Conservation (phyloP, 1,140 invertebrate species). For the Pseudomyrmex dendroicus region DNA sequence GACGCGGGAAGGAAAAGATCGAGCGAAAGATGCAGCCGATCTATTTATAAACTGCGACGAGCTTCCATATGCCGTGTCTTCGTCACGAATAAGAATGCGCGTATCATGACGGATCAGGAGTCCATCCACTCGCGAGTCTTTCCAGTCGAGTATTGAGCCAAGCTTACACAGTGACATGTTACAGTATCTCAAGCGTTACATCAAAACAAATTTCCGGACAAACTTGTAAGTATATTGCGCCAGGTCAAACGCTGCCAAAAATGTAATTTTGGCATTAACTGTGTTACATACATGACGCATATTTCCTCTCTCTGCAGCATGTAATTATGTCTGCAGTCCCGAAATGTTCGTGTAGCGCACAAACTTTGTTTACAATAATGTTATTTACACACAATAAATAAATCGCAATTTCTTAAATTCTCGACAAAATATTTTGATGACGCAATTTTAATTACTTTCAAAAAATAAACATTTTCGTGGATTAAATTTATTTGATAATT, state of each 20-base stretch:
- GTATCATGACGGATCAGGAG: background rate
- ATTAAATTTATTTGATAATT: too few relatives aligned
- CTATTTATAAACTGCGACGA: slow-evolving; percentile 63
- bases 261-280: slow-evolving; percentile 40
- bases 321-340: background rate
- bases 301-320: background rate
- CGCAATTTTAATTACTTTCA: too few relatives aligned
- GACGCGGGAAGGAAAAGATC: background rate
- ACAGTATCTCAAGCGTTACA: background rate
- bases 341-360: too few relatives aligned
- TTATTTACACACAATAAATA: too few relatives aligned
- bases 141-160: slow-evolving; percentile 42
- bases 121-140: background rate
- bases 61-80: slow-evolving; percentile 49
- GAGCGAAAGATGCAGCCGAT: slow-evolving; percentile 51
- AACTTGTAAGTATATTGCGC: background rate
- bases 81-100: slow-evolving; percentile 31
- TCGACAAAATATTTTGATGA: too few relatives aligned
- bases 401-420: too few relatives aligned
- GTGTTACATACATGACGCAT: background rate
- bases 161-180: slow-evolving; percentile 1
- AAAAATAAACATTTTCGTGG: too few relatives aligned
- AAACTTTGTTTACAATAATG: too few relatives aligned
- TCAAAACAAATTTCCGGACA: slow-evolving; percentile 17
- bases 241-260: slow-evolving; percentile 10